A percentile compares a stretch with the other conserved stretches of the same genome.
Conservation (phyloP, 2,113 vertebrate species). For the Corythornis vintsioides region DNA sequence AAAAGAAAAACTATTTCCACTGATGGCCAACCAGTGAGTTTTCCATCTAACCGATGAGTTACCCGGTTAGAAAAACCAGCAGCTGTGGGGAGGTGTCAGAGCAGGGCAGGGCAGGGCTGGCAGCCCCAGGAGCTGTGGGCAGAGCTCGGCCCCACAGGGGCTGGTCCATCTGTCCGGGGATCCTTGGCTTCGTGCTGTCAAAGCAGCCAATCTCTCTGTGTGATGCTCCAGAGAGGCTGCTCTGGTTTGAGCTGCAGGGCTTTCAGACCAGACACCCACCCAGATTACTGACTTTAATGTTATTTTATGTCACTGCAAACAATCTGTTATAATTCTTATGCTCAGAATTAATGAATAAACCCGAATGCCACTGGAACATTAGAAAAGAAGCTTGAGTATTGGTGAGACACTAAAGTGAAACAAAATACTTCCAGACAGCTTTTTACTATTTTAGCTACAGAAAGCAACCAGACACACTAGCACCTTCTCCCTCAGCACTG, state of each 20-base stretch:
- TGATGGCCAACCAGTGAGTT: background rate
- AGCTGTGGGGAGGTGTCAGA: background rate
- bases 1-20: background rate
- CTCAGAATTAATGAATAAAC: background rate
- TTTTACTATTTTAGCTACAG: background rate
- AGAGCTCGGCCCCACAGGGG: background rate
- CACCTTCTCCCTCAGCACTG: background rate
- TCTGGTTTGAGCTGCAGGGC: background rate
- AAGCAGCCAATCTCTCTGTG: accelerated
- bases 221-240: accelerated
- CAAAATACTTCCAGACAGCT: background rate
- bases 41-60: accelerated
- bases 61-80: too few species aligned
- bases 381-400: background rate
- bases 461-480: background rate
- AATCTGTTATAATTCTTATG: background rate
- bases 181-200: accelerated
- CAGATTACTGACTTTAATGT: accelerated
- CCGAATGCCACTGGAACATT: background rate
- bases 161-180: background rate
- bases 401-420: background rate
- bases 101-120: background rate
- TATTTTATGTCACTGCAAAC: background rate
- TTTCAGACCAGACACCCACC: too few species aligned
- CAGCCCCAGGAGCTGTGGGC: background rate